A percentile compares a stretch with the other conserved stretches of the same genome.
Conservation (phyloP, 2,797 vertebrate genomes). For the Chelmon rostratus region DNA sequence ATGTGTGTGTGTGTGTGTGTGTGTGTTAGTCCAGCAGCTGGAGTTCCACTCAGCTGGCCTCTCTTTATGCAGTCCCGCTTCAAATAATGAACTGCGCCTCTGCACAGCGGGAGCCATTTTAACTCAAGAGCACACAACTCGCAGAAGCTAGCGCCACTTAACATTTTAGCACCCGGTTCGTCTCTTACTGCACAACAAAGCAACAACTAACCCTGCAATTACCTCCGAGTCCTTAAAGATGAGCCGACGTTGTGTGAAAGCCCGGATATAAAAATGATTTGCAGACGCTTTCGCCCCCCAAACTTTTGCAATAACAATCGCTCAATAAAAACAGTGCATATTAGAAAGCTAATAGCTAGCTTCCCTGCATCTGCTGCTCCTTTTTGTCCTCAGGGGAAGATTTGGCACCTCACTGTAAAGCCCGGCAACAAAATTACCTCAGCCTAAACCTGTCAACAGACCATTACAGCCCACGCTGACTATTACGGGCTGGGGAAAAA, state of each 20-base stretch:
- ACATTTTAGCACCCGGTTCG: conserved; percentile 58
- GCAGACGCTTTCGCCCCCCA: conserved; percentile 24
- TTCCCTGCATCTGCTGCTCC: conserved; percentile 62
- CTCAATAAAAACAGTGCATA: conserved; percentile 53
- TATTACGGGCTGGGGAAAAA: conserved; percentile 80
- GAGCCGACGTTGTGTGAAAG: conserved; percentile 36
- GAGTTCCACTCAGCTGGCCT: conserved; percentile 81
- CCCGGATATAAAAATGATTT: conserved; percentile 53
- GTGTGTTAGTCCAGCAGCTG: conserved; percentile 77
- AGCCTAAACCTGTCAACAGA: conserved; percentile 89
- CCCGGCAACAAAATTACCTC: conserved; percentile 85
- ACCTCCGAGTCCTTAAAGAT: conserved; percentile 44
- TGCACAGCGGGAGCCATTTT: conserved; percentile 80
- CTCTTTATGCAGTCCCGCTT: conserved; percentile 84
- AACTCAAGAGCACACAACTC: conserved; percentile 65
- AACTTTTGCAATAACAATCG: conserved; percentile 59
- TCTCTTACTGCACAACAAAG: conserved; percentile 33
- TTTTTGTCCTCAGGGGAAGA: conserved; percentile 75
- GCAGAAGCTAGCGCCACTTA: conserved; percentile 66
- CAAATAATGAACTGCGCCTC: conserved; percentile 83
- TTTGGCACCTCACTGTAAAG: conserved; percentile 82
- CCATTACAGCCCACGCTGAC: conserved; percentile 86
- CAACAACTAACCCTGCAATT: conserved; percentile 43
- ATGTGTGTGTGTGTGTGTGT: conserved; percentile 26
- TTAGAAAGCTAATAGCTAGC: conserved; percentile 65